Conservation (phyloP, 2,797 vertebrate species). For the Pogoniulus pusillus region DNA sequence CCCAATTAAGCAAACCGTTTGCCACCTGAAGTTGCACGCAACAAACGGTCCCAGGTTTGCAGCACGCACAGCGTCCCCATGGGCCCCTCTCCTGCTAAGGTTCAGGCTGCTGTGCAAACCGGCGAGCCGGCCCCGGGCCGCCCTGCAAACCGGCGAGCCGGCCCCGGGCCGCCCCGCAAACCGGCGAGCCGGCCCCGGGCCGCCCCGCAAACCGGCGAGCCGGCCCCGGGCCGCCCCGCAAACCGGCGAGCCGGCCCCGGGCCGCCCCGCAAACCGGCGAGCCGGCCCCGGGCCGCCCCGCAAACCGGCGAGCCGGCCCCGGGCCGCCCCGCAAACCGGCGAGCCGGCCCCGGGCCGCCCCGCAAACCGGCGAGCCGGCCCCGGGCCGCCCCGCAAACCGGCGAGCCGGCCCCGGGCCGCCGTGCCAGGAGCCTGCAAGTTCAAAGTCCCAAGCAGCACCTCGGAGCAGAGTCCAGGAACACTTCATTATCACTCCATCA, state of each 20-base stretch:
- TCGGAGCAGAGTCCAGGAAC: constrained; percentile 11
- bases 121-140: not conserved
- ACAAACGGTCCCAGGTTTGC: fast-evolving
- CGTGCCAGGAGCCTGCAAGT: not conserved
- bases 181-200: not conserved
- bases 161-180: not conserved
- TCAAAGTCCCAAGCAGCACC: not conserved
- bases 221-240: not conserved
- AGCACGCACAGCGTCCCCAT: not conserved
- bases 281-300: too few relatives aligned
- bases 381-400: too few relatives aligned
- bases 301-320: not conserved
- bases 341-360: too few relatives aligned
- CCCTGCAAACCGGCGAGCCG: too few relatives aligned
- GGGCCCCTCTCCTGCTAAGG: not conserved
- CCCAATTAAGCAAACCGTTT: not conserved
- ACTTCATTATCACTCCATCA: constrained; percentile 56
- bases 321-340: not conserved
- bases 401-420: not conserved
- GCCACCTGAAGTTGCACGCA: not conserved
- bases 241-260: too few relatives aligned
- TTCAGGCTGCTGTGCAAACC: not conserved
- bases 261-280: not conserved
- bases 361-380: not conserved
- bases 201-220: too few relatives aligned